These are phyloP conservation scores for Hylaea fasciaria DNA, from an alignment of 2,888 invertebrate species.

Conservation along the genomic window DNA sequence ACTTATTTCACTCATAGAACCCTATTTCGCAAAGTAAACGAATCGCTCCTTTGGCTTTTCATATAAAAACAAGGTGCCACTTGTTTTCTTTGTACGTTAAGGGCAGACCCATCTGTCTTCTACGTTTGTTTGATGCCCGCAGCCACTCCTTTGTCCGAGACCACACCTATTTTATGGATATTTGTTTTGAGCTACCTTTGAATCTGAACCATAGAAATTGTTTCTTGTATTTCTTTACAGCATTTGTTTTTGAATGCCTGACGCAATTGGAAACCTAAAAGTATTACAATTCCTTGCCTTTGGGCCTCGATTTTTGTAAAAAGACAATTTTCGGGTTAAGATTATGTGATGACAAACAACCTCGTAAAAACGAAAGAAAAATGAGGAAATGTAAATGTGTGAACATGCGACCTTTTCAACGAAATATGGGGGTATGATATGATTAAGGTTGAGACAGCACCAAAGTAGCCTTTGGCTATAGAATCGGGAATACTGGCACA, in stretches of 20 bases:
- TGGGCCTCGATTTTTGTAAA: no score
- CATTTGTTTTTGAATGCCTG: background rate
- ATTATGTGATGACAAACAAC: no score
- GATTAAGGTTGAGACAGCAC: no score
- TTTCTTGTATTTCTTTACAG: background rate
- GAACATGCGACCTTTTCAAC: background rate
- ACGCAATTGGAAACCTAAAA: no score
- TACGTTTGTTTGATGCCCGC: constrained; percentile 33
- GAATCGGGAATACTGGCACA: no score
- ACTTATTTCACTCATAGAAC: constrained; percentile 15
- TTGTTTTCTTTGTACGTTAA: constrained; percentile 26
- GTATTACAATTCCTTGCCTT: no score
- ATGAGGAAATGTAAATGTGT: background rate
- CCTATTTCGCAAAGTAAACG: constrained; percentile 19
- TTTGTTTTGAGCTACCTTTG: constrained; percentile 21
- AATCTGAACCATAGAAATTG: constrained; percentile 1
- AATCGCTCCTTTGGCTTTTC: constrained; percentile 18
- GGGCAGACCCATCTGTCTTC: constrained; percentile 32
- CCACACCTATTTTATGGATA: constrained; percentile 29
- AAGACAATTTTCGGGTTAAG: no score
- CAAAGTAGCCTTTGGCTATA: no score
- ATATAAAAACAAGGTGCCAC: constrained; percentile 19
- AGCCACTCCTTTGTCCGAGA: constrained; percentile 30
- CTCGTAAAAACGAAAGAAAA: background rate
- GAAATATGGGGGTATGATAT: background rate